A percentile compares a stretch with the other conserved stretches of the same genome.
phyloP scores from a whole-genome alignment of 2,888 invertebrate genomes.

The Parascotia fuliginaria region DNA sequence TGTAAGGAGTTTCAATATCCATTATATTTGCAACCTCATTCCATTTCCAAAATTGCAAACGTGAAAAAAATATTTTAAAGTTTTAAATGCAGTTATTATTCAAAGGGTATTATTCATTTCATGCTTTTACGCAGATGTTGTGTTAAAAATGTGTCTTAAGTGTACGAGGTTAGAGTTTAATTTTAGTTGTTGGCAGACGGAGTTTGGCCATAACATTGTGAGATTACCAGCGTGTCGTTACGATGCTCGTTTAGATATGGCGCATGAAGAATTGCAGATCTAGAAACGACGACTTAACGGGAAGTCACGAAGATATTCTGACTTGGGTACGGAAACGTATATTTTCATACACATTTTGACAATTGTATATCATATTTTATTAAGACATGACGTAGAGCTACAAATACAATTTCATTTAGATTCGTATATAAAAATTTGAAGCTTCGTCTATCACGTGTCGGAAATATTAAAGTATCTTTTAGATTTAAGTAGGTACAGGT shows the following conservation, averaged over 20 bases:
- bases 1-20: conserved; percentile 1
- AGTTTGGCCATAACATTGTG: conserved; percentile 61
- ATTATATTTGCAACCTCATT: conserved; percentile 21
- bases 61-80: conserved; percentile 44
- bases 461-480: no score
- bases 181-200: conserved; percentile 43
- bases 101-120: conserved; percentile 56
- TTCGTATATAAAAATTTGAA: no score
- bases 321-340: conserved; percentile 12
- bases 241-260: conserved; percentile 83
- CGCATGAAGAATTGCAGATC: conserved; percentile 81
- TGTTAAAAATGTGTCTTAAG: conserved; percentile 38
- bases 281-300: conserved; percentile 63
- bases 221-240: conserved; percentile 82
- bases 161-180: conserved; percentile 44
- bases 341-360: conserved; percentile 13
- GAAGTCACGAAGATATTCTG: conserved; percentile 37
- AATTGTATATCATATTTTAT: background rate
- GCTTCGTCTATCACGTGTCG: no score
- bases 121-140: conserved; percentile 25
- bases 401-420: no score
- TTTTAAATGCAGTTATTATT: conserved; percentile 55
- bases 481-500: no score
- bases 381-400: background rate
- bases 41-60: conserved; percentile 22